Percentiles rank a stretch among this genome's conserved stretches.
Conservation (phyloP, 2,113 vertebrate species). For the Calyptomena viridis region DNA sequence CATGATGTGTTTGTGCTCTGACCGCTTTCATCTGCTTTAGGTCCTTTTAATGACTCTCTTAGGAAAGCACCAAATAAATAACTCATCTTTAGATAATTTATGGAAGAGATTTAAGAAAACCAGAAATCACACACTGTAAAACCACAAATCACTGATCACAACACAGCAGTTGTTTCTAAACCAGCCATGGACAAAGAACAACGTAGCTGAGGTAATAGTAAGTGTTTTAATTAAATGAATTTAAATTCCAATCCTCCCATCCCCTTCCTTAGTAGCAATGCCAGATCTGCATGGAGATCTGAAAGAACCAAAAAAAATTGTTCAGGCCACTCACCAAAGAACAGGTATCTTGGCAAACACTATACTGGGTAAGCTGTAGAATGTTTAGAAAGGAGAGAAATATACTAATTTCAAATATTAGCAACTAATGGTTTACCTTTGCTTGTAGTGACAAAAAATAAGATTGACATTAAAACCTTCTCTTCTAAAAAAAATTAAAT, state of each 20-base stretch:
- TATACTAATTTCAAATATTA: not conserved
- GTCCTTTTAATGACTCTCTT: not conserved
- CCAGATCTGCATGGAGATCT: not conserved
- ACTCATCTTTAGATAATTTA: constrained; percentile 39
- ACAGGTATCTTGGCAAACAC: not conserved
- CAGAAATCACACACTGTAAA: constrained; percentile 38
- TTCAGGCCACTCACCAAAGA: constrained; percentile 5
- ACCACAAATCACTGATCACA: constrained; percentile 58
- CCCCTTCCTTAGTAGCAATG: not conserved
- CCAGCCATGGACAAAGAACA: constrained; percentile 4
- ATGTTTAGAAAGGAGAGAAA: not conserved
- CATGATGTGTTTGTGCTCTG: not conserved
- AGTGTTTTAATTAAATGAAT: constrained; percentile 52
- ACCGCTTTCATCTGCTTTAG: constrained; percentile 24
- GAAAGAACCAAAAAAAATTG: not conserved
- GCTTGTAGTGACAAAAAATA: not conserved
- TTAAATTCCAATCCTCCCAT: not conserved
- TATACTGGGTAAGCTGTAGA: not conserved
- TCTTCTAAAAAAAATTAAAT: not conserved
- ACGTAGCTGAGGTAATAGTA: constrained; percentile 24
- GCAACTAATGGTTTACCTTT: not conserved
- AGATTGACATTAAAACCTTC: not conserved
- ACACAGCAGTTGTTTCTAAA: constrained; percentile 9
- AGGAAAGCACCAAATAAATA: constrained; percentile 37
- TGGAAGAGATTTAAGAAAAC: constrained; percentile 35